A percentile compares a stretch with the other conserved stretches of the same genome.
Conservation (phyloP, 2,113 vertebrate genomes). For the Paralichthys olivaceus region DNA sequence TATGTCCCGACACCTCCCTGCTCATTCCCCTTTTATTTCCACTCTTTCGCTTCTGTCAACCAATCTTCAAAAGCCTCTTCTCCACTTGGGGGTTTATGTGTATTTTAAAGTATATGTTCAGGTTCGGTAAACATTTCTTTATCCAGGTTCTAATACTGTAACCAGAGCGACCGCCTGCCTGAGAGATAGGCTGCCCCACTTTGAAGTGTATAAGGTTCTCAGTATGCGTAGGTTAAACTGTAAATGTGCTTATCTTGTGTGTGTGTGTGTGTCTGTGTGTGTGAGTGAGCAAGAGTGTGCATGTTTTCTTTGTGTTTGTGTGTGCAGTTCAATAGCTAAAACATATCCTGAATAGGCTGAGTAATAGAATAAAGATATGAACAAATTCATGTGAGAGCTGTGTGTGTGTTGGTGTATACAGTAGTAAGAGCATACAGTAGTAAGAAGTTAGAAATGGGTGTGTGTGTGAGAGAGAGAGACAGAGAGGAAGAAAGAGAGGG, state of each 20-base stretch:
- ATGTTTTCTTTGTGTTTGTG: conserved; percentile 59
- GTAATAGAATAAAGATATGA: conserved; percentile 59
- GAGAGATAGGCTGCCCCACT: conserved; percentile 66
- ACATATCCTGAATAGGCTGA: conserved; percentile 59
- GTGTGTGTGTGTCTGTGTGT: conserved; percentile 30
- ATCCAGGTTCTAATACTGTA: conserved; percentile 61
- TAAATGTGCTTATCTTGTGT: conserved; percentile 77
- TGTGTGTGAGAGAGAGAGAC: conserved; percentile 12
- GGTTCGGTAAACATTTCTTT: conserved; percentile 69
- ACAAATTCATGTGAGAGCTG: conserved; percentile 51
- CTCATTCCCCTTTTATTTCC: not conserved
- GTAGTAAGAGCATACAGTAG: conserved; percentile 23
- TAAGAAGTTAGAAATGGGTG: conserved; percentile 40
- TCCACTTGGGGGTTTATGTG: conserved; percentile 47
- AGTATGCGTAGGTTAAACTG: conserved; percentile 67
- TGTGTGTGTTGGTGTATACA: conserved; percentile 10
- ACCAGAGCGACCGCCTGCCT: conserved; percentile 53
- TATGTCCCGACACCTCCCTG: conserved; percentile 8
- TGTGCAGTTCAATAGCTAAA: conserved; percentile 65
- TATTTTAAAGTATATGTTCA: conserved; percentile 66
- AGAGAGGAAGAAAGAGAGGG: not conserved
- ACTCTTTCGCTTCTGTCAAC: conserved; percentile 16
- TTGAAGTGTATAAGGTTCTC: conserved; percentile 72
- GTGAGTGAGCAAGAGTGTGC: too few relatives aligned
- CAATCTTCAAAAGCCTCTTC: conserved; percentile 48